Evolutionary conservation across 2,888 invertebrate species (phyloP).

Genomic region (Cephalotes varians): DNA sequence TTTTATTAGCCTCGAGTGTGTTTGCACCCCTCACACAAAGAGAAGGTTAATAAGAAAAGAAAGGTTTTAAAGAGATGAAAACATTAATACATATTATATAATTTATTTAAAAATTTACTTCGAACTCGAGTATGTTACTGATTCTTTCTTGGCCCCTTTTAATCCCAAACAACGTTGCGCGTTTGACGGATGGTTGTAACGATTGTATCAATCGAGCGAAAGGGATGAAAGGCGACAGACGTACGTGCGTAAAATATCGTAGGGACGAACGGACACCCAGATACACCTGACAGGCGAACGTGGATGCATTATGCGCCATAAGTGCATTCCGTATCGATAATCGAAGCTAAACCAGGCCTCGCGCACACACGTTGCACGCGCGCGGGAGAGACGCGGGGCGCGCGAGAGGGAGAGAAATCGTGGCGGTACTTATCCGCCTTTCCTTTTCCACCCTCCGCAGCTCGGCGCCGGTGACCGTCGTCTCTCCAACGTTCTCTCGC

Average conservation of each 20-base stretch:
- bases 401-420: conserved; percentile 18
- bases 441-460: not conserved
- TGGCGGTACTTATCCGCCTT: conserved; percentile 22
- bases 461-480: not conserved
- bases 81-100: not conserved
- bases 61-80: not conserved
- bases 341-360: conserved; percentile 63
- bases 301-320: conserved; percentile 56
- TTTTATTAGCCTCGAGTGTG: no score
- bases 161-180: not conserved
- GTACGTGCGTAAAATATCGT: not conserved
- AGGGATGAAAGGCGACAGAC: conserved; percentile 14
- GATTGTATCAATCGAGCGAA: conserved; percentile 8
- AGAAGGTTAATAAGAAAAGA: no score
- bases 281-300: conserved; percentile 31
- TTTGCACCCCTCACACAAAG: no score
- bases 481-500: conserved; percentile 13
- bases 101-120: not conserved
- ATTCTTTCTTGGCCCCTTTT: not conserved
- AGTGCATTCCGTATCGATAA: conserved; percentile 67
- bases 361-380: conserved; percentile 10
- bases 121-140: not conserved
- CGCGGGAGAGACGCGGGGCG: not conserved
- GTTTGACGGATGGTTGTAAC: conserved; percentile 1
- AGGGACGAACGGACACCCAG: conserved; percentile 20